Percentiles rank a stretch among this genome's conserved stretches.
Evolutionary conservation across 2,888 invertebrate species (phyloP).

Genomic region (Vandiemenella viatica): DNA sequence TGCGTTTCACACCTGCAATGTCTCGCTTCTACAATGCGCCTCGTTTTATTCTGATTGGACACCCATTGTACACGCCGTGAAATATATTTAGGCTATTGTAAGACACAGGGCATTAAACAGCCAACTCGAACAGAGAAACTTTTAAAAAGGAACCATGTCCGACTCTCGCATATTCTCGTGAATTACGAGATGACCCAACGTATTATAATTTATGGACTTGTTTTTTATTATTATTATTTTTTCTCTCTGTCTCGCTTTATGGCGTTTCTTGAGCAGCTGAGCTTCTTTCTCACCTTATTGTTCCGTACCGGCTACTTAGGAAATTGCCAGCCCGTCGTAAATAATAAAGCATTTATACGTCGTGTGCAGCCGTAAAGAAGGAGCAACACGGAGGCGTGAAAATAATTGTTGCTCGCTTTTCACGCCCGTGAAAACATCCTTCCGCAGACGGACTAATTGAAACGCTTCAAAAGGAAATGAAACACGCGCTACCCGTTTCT

Average conservation of each 20-base stretch:
- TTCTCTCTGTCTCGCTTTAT: neutral
- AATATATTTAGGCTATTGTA: neutral
- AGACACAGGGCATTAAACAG: neutral
- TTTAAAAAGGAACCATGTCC: neutral
- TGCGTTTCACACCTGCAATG: neutral
- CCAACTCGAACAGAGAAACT: neutral
- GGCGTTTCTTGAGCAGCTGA: neutral
- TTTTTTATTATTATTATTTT: constrained; percentile 4
- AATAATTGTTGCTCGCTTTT: too few species aligned
- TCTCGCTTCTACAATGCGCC: neutral
- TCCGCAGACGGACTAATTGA: neutral
- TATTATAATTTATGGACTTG: constrained; percentile 13
- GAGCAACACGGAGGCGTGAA: too few species aligned
- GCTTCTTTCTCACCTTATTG: neutral
- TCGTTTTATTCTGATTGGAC: neutral
- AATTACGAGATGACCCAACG: constrained; percentile 12
- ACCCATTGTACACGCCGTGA: neutral
- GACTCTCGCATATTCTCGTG: constrained; percentile 11
- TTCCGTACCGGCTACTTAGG: constrained; percentile 8
- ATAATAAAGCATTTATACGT: constrained; percentile 14
- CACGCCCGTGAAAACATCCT: too few species aligned
- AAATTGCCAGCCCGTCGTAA: constrained; percentile 12
- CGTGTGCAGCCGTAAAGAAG: too few species aligned
- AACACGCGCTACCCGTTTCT: neutral
- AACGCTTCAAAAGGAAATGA: neutral